Percentiles rank a stretch among this genome's conserved stretches.
Conservation (phyloP, 2,797 vertebrate genomes). For the Labeo calbasu region DNA sequence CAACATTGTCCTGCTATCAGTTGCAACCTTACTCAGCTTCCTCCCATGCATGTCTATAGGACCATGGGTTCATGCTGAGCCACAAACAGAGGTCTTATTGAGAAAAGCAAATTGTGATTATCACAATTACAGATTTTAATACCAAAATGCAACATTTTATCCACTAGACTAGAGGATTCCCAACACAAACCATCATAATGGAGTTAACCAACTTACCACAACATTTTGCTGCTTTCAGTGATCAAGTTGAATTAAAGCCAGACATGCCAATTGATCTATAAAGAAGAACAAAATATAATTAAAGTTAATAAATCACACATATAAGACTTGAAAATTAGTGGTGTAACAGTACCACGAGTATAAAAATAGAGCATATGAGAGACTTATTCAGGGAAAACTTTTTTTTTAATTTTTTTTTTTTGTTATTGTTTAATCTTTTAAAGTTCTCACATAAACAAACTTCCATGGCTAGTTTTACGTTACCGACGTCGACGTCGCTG, state of each 20-base stretch:
- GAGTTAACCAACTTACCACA: conserved; percentile 1
- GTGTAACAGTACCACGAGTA: neutral
- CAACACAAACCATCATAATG: neutral
- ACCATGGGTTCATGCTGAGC: neutral
- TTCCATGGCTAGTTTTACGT: neutral
- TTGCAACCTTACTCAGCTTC: conserved; percentile 6
- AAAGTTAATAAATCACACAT: neutral
- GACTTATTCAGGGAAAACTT: neutral
- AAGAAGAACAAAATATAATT: neutral
- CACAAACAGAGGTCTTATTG: neutral
- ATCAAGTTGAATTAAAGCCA: conserved; percentile 1
- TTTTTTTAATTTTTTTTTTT: no score
- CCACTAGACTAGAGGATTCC: neutral
- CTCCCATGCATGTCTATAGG: neutral
- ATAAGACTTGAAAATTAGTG: neutral
- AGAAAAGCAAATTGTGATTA: neutral
- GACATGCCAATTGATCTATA: conserved; percentile 11
- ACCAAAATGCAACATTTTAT: neutral
- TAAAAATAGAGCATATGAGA: neutral
- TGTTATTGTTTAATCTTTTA: neutral
- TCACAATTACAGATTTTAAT: neutral
- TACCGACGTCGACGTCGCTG: neutral
- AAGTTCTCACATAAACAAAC: neutral
- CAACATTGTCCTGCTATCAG: conserved; percentile 16
- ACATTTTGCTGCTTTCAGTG: conserved; percentile 22